phyloP scores from a whole-genome alignment of 2,113 vertebrate species.

The Rhizomys pruinosus region DNA sequence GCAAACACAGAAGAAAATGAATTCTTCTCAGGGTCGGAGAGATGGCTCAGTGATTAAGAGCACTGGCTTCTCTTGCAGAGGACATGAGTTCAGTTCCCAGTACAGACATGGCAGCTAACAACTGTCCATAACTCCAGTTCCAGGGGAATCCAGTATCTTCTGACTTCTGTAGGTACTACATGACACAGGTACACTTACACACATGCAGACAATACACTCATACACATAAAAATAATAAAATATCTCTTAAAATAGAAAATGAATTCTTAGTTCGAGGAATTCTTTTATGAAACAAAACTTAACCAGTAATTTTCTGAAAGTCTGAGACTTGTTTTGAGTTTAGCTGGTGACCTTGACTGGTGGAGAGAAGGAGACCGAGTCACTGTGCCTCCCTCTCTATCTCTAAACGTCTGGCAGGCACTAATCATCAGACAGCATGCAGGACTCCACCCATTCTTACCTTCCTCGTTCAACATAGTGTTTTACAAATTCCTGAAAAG shows the following conservation, averaged over 20 bases:
- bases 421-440: slow-evolving; percentile 42
- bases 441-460: slow-evolving; percentile 1
- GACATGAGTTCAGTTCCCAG: no score
- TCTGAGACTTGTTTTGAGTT: neutral
- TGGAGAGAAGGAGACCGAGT: slow-evolving; percentile 2
- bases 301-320: neutral
- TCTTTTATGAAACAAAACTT: neutral
- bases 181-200: no score
- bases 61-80: no score
- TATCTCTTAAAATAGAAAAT: no score
- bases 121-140: no score
- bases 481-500: neutral
- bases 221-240: no score
- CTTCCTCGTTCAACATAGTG: neutral
- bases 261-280: neutral
- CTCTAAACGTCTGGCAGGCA: neutral
- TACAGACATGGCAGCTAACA: no score
- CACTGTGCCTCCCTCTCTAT: neutral
- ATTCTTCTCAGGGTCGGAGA: no score
- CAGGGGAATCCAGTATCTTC: no score
- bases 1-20: neutral
- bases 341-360: neutral
- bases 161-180: no score
- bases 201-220: no score
- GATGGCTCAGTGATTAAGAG: no score